Conservation (phyloP, 1,140 invertebrate genomes). For the Solen grandis region DNA sequence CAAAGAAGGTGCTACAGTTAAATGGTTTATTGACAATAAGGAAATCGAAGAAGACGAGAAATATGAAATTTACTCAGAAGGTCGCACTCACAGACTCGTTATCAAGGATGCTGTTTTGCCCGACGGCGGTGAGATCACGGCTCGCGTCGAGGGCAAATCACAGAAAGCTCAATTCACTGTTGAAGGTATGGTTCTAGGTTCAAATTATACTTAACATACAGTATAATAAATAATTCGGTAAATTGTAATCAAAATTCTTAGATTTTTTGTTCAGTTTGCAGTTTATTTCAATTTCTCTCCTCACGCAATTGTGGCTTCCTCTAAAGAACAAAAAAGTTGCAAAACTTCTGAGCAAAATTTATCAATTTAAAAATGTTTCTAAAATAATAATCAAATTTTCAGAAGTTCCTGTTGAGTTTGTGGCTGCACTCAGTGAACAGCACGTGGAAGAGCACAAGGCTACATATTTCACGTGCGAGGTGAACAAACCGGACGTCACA, state of each 20-base stretch:
- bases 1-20: slow-evolving; percentile 79
- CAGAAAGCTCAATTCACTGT: slow-evolving; percentile 74
- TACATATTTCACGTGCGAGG: slow-evolving; percentile 72
- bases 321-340: too few species aligned
- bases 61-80: slow-evolving; percentile 83
- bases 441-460: slow-evolving; percentile 73
- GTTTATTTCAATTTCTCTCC: too few species aligned
- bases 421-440: slow-evolving; percentile 69
- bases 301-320: too few species aligned
- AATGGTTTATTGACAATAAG: slow-evolving; percentile 81
- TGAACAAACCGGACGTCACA: slow-evolving; percentile 74
- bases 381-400: too few species aligned
- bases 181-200: too few species aligned
- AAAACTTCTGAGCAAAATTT: too few species aligned
- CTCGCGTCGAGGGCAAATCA: slow-evolving; percentile 74
- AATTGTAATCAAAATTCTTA: too few species aligned
- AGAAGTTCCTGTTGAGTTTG: slow-evolving; percentile 76
- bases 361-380: too few species aligned
- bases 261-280: too few species aligned
- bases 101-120: slow-evolving; percentile 72
- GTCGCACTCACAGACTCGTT: slow-evolving; percentile 71
- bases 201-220: too few species aligned
- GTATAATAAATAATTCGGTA: too few species aligned
- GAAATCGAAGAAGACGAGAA: slow-evolving; percentile 84
- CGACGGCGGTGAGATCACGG: slow-evolving; percentile 74